Percentiles rank a stretch among this genome's conserved stretches.
phyloP scores from a whole-genome alignment of 2,113 vertebrate genomes.

The Nibea albiflora region DNA sequence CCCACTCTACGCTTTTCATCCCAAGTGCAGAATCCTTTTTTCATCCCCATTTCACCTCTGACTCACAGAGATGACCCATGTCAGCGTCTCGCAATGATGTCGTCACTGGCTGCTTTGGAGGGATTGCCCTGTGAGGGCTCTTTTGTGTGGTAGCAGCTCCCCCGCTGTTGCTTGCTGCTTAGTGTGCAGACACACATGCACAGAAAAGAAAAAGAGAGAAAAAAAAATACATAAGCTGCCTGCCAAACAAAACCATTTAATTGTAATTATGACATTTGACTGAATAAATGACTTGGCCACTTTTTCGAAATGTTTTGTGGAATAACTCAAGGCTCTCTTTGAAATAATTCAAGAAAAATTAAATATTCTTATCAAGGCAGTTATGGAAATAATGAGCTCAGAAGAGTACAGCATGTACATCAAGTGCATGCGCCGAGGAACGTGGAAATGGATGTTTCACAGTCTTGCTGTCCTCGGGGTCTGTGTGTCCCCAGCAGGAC shows the following conservation, averaged over 20 bases:
- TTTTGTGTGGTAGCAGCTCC: conserved; percentile 70
- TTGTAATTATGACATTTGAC: conserved; percentile 62
- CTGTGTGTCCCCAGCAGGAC: conserved; percentile 63
- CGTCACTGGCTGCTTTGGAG: conserved; percentile 76
- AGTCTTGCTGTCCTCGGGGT: conserved; percentile 62
- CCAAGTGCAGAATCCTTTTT: conserved; percentile 62
- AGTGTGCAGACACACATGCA: conserved; percentile 39
- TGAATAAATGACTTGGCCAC: conserved; percentile 40
- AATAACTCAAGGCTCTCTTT: conserved; percentile 51
- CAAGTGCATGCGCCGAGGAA: conserved; percentile 50
- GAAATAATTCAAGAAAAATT: conserved; percentile 56
- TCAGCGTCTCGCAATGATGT: conserved; percentile 81
- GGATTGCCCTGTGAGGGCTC: conserved; percentile 69
- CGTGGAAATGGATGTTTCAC: conserved; percentile 62
- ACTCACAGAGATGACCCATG: conserved; percentile 76
- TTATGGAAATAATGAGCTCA: conserved; percentile 59
- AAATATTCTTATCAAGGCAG: conserved; percentile 52
- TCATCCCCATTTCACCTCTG: conserved; percentile 76
- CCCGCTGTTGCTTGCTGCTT: conserved; percentile 65
- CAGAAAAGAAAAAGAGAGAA: neutral
- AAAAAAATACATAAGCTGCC: conserved; percentile 11
- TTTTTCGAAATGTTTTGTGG: conserved; percentile 48
- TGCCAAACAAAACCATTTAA: conserved; percentile 56
- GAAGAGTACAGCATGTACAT: conserved; percentile 55
- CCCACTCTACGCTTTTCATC: conserved; percentile 55